phyloP scores from a whole-genome alignment of 2,888 invertebrate genomes.

The Piscicola geometra region DNA sequence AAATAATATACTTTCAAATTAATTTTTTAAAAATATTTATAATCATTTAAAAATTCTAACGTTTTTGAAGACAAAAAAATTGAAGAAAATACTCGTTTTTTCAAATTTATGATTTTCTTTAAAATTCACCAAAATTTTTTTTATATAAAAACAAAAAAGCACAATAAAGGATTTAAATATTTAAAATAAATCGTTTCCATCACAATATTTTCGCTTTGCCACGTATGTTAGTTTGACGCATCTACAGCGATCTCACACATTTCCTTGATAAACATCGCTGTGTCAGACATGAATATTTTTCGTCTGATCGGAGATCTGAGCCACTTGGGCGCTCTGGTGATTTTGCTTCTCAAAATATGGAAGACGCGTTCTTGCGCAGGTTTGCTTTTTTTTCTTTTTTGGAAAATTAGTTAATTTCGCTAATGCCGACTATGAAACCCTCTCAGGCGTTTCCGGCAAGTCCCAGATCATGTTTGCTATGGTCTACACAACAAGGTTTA shows the following conservation, averaged over 20 bases:
- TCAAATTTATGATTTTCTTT: too few species aligned
- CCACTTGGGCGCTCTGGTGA: slow-evolving; percentile 91
- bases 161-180: neutral
- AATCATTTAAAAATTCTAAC: too few species aligned
- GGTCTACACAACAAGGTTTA: slow-evolving; percentile 73
- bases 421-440: slow-evolving; percentile 91
- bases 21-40: too few species aligned
- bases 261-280: slow-evolving; percentile 1
- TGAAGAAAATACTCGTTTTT: too few species aligned
- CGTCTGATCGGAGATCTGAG: slow-evolving; percentile 92
- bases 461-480: slow-evolving; percentile 90
- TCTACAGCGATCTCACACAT: neutral
- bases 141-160: neutral
- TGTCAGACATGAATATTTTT: slow-evolving; percentile 84
- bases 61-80: too few species aligned
- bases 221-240: slow-evolving; percentile 13
- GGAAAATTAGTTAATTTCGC: too few species aligned
- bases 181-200: neutral
- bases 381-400: slow-evolving; percentile 59
- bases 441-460: slow-evolving; percentile 86
- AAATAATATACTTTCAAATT: too few species aligned
- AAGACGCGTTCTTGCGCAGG: slow-evolving; percentile 98
- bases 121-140: too few species aligned
- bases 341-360: slow-evolving; percentile 95
- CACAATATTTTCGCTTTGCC: neutral